phyloP scores from a whole-genome alignment of 2,797 vertebrate species.

The Channallabes apus region DNA sequence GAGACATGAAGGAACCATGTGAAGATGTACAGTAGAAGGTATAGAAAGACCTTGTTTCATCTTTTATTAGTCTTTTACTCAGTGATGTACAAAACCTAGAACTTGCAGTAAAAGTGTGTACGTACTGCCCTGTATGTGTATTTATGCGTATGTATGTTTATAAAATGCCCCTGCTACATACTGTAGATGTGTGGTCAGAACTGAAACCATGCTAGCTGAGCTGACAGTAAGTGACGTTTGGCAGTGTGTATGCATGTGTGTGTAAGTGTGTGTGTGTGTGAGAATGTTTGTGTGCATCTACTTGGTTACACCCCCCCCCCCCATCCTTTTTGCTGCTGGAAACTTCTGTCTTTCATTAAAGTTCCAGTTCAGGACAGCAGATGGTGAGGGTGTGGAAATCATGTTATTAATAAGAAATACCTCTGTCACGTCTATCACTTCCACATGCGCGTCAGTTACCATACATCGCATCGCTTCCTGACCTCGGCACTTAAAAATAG shows the following conservation, averaged over 20 bases:
- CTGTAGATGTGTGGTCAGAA: not conserved
- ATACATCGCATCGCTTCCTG: not conserved
- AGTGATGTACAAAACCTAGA: no score
- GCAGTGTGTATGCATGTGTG: no score
- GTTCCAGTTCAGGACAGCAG: not conserved
- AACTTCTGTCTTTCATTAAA: conserved; percentile 25
- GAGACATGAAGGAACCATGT: no score
- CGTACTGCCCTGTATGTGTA: not conserved
- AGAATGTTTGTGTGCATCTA: not conserved
- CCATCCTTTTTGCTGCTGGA: conserved; percentile 15
- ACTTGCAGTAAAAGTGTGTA: not conserved
- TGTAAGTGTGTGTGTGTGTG: no score
- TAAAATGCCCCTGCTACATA: not conserved
- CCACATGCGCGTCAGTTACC: conserved; percentile 10
- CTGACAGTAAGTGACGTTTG: conserved; percentile 42
- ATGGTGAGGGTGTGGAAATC: conserved; percentile 3
- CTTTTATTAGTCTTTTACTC: no score
- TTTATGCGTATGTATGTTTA: no score
- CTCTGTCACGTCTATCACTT: not conserved
- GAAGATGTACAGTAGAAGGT: no score
- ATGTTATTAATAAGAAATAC: not conserved
- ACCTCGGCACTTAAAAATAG: not conserved
- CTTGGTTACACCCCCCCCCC: conserved; percentile 27
- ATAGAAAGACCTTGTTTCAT: not conserved
- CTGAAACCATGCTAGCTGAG: conserved; percentile 5